Percentiles rank a stretch among this genome's conserved stretches.
Conservation (phyloP, 2,888 invertebrate species). For the Agrochola circellaris region DNA sequence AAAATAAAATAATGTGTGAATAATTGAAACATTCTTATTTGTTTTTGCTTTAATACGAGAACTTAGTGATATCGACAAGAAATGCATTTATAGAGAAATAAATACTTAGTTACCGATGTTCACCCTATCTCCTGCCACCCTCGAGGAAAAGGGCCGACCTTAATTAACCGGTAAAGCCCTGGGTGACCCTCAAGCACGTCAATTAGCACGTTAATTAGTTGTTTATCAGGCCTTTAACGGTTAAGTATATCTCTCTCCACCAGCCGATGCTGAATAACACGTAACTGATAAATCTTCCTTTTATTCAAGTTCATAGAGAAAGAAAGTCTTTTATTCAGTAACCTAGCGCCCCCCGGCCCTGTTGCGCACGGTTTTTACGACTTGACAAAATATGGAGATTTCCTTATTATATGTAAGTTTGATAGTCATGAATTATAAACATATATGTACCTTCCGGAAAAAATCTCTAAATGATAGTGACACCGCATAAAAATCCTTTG, state of each 20-base stretch:
- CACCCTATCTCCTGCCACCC: not conserved
- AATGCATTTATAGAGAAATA: conserved; percentile 17
- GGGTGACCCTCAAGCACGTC: no score
- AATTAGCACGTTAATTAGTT: no score
- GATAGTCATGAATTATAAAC: not conserved
- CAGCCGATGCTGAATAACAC: conserved; percentile 37
- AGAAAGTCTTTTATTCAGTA: not conserved
- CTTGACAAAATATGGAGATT: not conserved
- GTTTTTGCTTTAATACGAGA: not conserved
- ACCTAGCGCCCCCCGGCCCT: not conserved
- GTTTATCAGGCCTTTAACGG: no score
- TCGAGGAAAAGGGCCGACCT: conserved; percentile 17
- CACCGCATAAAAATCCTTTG: not conserved
- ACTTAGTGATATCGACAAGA: not conserved
- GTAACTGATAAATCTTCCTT: conserved; percentile 6
- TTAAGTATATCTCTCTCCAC: conserved; percentile 25
- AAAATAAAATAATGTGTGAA: not conserved
- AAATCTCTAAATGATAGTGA: not conserved
- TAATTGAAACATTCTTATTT: not conserved
- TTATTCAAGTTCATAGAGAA: conserved; percentile 12
- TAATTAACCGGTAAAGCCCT: no score
- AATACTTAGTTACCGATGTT: not conserved
- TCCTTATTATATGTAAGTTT: not conserved
- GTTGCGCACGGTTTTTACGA: not conserved
- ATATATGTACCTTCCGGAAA: not conserved